These are phyloP conservation scores for Corapipo altera DNA, from an alignment of 2,113 vertebrate genomes.

Conservation along the genomic window DNA sequence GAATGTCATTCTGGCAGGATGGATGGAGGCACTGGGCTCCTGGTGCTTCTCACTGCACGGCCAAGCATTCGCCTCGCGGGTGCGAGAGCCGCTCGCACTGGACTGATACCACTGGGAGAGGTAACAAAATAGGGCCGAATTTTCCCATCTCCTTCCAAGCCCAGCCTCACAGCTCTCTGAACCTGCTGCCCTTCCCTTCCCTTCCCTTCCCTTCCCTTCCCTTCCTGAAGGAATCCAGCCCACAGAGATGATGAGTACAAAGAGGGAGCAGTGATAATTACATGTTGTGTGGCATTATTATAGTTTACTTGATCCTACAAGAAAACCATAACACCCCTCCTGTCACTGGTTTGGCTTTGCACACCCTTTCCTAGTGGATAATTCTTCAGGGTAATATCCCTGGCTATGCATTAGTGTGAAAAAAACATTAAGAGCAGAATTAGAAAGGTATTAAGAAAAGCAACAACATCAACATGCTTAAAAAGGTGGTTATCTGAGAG, in stretches of 20 bases:
- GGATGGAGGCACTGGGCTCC: background rate
- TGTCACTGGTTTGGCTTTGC: background rate
- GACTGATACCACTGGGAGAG: background rate
- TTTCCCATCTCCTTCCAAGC: background rate
- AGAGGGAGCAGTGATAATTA: background rate
- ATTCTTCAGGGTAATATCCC: background rate
- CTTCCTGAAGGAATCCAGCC: background rate
- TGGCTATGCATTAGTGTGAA: background rate
- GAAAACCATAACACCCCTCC: background rate
- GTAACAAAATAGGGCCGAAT: background rate
- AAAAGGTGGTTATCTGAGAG: background rate
- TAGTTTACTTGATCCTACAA: background rate
- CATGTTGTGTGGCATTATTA: background rate
- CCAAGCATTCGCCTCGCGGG: rapidly evolving
- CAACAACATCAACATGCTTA: background rate
- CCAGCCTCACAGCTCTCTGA: background rate
- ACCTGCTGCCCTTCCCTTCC: background rate
- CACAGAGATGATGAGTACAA: rapidly evolving
- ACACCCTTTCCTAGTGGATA: background rate
- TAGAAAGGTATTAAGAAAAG: background rate
- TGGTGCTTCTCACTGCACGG: rapidly evolving
- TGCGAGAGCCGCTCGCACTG: rapidly evolving
- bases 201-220: too few species aligned
- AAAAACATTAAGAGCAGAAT: background rate
- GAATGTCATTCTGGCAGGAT: background rate